Percentiles rank a stretch among this genome's conserved stretches.
phyloP scores from a whole-genome alignment of 2,797 vertebrate genomes.

The Lerista edwardsae region DNA sequence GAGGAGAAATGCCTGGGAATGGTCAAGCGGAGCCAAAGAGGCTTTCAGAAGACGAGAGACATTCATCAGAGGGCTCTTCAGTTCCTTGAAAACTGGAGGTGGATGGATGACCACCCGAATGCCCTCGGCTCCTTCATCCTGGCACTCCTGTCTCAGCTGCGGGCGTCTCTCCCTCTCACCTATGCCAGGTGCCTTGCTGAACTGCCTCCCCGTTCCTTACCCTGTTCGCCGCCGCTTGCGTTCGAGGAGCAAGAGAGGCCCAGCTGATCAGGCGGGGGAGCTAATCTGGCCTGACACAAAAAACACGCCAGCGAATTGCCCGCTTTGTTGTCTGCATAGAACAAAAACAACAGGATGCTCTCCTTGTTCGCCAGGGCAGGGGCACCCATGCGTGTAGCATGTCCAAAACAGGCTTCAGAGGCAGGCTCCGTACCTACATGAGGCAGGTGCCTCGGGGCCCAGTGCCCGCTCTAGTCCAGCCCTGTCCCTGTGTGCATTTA shows the following conservation, averaged over 20 bases:
- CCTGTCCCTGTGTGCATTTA: neutral
- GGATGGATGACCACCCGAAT: no score
- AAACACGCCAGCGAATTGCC: neutral
- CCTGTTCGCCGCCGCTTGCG: accelerated
- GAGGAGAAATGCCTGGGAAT: no score
- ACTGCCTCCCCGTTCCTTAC: neutral
- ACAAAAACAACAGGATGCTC: neutral
- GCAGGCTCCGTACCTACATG: neutral
- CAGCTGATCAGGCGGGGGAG: neutral
- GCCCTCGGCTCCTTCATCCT: no score
- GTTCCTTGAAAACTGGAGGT: no score
- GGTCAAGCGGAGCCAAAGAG: no score
- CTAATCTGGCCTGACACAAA: neutral
- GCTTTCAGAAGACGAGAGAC: no score
- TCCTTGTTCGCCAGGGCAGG: neutral
- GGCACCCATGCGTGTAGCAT: no score
- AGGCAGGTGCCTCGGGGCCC: neutral
- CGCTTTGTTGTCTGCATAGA: neutral
- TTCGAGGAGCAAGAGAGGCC: neutral
- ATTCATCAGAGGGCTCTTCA: no score
- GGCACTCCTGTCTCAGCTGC: no score
- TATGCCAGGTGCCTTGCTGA: neutral
- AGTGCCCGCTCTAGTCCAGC: neutral
- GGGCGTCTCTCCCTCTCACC: neutral
- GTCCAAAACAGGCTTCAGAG: neutral